phyloP scores from a whole-genome alignment of 2,113 vertebrate genomes.

The Elgaria multicarinata region DNA sequence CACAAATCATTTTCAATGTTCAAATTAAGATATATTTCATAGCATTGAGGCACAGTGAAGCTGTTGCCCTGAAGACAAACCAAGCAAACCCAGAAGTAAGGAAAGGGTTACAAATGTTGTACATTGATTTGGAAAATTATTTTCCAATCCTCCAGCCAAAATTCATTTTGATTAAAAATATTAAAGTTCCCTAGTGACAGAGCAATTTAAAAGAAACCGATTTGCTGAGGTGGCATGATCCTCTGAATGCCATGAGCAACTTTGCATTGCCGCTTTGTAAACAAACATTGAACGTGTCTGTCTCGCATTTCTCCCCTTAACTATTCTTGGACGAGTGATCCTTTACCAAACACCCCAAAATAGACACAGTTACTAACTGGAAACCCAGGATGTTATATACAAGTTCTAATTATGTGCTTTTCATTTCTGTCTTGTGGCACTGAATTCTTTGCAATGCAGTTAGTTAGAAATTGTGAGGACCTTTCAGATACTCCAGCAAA shows the following conservation, averaged over 20 bases:
- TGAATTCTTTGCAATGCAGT: conserved; percentile 58
- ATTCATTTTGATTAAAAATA: conserved; percentile 57
- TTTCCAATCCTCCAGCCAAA: conserved; percentile 54
- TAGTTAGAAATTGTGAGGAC: conserved; percentile 55
- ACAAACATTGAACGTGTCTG: conserved; percentile 48
- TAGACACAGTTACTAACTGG: conserved; percentile 58
- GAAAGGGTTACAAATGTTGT: not conserved
- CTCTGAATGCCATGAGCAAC: conserved; percentile 58
- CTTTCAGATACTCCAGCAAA: conserved; percentile 11
- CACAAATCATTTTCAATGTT: not conserved
- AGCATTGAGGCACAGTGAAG: not conserved
- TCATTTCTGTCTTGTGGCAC: conserved; percentile 48
- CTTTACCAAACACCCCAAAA: conserved; percentile 67
- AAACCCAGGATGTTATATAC: conserved; percentile 54
- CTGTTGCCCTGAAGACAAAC: not conserved
- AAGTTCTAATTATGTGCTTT: conserved; percentile 62
- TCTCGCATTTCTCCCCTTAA: conserved; percentile 56
- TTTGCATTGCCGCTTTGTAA: conserved; percentile 57
- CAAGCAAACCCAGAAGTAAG: not conserved
- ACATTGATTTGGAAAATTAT: conserved; percentile 10
- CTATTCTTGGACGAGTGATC: conserved; percentile 63
- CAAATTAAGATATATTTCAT: not conserved
- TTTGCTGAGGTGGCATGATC: conserved; percentile 35
- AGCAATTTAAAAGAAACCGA: conserved; percentile 56
- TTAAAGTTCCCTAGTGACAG: conserved; percentile 56